Conservation (phyloP, 2,113 vertebrate species). For the Lipotes vexillifer region DNA sequence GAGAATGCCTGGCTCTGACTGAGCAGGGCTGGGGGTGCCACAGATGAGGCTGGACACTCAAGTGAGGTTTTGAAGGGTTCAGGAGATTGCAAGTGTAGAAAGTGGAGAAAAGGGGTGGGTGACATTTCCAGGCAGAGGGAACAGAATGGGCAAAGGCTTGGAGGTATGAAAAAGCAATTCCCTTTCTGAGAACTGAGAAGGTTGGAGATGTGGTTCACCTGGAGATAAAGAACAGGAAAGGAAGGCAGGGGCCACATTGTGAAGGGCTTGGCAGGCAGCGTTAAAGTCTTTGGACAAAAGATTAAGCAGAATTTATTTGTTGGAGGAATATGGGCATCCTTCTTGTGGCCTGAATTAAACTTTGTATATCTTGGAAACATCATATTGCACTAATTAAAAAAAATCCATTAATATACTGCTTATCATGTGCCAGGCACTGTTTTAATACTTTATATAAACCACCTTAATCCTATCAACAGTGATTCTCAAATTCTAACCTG, state of each 20-base stretch:
- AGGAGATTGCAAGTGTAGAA: not conserved
- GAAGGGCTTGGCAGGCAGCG: not conserved
- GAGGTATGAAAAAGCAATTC: not conserved
- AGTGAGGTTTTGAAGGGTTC: not conserved
- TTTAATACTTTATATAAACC: not conserved
- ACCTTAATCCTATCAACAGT: not conserved
- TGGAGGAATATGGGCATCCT: not conserved
- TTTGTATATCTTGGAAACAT: not conserved
- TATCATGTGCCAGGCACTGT: not conserved
- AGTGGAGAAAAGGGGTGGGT: not conserved
- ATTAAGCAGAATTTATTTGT: not conserved
- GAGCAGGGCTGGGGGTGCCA: not conserved
- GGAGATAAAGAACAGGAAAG: not conserved
- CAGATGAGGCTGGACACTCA: not conserved
- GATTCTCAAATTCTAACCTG: slow-evolving; percentile 11
- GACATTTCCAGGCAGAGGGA: not conserved
- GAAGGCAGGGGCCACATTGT: not conserved
- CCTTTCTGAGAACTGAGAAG: not conserved
- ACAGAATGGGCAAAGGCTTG: not conserved
- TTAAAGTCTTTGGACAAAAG: not conserved
- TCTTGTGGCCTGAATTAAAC: slow-evolving; percentile 21
- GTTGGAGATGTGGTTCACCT: not conserved
- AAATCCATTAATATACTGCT: not conserved
- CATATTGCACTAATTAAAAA: not conserved
- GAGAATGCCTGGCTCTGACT: not conserved